Evolutionary conservation across 2,797 vertebrate species (phyloP), one percentile per base, ranked within the genome.

Genomic region (Takifugu ocellatus): DNA sequence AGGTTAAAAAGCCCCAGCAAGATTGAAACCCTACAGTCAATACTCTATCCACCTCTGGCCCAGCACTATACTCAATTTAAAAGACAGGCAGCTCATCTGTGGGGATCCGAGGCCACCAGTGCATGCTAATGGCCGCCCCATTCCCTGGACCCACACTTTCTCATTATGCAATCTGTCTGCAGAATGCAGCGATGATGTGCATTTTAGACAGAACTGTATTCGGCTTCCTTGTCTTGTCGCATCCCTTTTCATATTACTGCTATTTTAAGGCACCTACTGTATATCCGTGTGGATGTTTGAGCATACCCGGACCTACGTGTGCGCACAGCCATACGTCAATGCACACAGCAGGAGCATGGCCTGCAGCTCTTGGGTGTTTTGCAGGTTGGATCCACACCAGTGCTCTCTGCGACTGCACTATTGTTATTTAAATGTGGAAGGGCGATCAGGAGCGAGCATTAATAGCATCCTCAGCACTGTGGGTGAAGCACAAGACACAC

Each of bases 391-490:
- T 88, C 80, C 84, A 89, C 84, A 83, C 85, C 86, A 70, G 69
- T 81, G 81, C 78, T 75, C 88, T 82, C 78, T 81, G 72, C 84
- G 81, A 86, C 81, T 84, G 77, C 84, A 84, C 78, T 74, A 85
- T 89, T 90, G 83, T 87, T 87, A 90, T 91, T 89, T 90, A 87
- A 90, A 89, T 88, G 78, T 86, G 74, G 72, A 76, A 82, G 79
- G 78, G 74, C 81, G 85, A 90, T 90, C 87, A 89, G 88, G 84
- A 86, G 88, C 72, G 60, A 84, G 82, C 83, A 84, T 88, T 88
- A 88, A 90, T 86, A 74, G 83, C 86, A 80, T 88, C 82, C 82
- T 85, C 84, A 84, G 80, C 84, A 80, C 70, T 75, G 79, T 78
- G 43, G 82, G 81, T 76, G 72, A 73, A 75, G 77, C 76, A 39